Conservation (phyloP, 1,140 invertebrate species). For the Heliconius himera region DNA sequence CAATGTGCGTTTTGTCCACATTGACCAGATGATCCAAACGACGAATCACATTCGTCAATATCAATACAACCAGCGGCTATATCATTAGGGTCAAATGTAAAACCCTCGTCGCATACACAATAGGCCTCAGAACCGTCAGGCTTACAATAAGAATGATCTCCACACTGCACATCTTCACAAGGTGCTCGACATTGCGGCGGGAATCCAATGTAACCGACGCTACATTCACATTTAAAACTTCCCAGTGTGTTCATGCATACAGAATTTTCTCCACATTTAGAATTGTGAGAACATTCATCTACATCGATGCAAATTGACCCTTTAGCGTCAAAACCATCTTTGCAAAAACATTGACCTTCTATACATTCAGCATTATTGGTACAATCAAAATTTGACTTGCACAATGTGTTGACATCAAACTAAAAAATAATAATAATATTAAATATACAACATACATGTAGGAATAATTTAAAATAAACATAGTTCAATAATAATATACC, state of each 20-base stretch:
- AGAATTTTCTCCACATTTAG: conserved; percentile 89
- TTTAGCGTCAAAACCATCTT: conserved; percentile 91
- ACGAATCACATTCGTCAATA: conserved; percentile 94
- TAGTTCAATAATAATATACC: background rate
- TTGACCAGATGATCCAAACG: conserved; percentile 88
- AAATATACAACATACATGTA: background rate
- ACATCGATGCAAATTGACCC: conserved; percentile 91
- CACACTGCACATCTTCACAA: conserved; percentile 95
- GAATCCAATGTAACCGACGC: conserved; percentile 91
- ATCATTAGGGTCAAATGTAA: conserved; percentile 94
- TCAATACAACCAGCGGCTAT: conserved; percentile 95
- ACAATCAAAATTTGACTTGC: conserved; percentile 94
- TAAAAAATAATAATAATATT: conserved; percentile 59
- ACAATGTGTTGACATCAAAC: conserved; percentile 93
- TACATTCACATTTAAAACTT: conserved; percentile 93
- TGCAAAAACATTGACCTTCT: conserved; percentile 94
- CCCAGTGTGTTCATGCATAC: conserved; percentile 92
- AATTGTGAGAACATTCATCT: conserved; percentile 90
- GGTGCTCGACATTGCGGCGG: conserved; percentile 95
- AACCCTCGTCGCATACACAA: conserved; percentile 96
- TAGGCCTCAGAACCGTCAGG: conserved; percentile 94
- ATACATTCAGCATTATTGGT: conserved; percentile 95
- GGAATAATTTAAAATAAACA: background rate
- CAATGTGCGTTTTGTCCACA: conserved; percentile 94
- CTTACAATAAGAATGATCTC: conserved; percentile 93